These are phyloP conservation scores for Hirtodrosophila trivittata DNA, from an alignment of 2,888 invertebrate species.

Conservation along the genomic window DNA sequence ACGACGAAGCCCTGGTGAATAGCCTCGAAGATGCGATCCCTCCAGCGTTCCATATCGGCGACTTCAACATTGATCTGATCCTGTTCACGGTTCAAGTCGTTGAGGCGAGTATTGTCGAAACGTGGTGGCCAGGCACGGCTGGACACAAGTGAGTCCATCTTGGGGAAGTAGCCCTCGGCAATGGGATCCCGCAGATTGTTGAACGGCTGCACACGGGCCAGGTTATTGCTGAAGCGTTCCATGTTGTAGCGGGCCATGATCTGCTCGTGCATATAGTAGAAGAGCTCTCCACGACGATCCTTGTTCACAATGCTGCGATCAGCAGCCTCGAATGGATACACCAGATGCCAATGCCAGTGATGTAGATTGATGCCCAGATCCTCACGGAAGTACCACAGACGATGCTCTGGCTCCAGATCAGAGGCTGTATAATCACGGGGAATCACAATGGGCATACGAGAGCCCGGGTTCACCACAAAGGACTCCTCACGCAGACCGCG, in stretches of 20 bases:
- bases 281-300: constrained; percentile 91
- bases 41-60: constrained; percentile 90
- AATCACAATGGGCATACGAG: constrained; percentile 87
- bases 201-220: constrained; percentile 87
- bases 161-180: constrained; percentile 92
- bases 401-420: constrained; percentile 90
- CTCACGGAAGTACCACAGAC: constrained; percentile 85
- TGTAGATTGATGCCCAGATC: constrained; percentile 85
- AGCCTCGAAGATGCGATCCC: constrained; percentile 89
- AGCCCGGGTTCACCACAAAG: constrained; percentile 86
- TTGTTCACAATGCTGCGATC: constrained; percentile 86
- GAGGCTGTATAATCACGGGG: constrained; percentile 90
- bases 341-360: constrained; percentile 86
- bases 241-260: constrained; percentile 87
- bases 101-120: constrained; percentile 85
- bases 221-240: constrained; percentile 90
- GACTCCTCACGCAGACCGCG: constrained; percentile 86
- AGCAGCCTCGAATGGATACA: constrained; percentile 90
- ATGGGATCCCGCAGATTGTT: constrained; percentile 89
- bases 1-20: constrained; percentile 87
- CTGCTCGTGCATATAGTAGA: constrained; percentile 91
- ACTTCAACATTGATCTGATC: constrained; percentile 89
- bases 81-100: constrained; percentile 88
- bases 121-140: constrained; percentile 91
- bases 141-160: constrained; percentile 91